These are phyloP conservation scores for Trididemnum clinides DNA, from an alignment of 23 tunicate species.

Conservation along the genomic window DNA sequence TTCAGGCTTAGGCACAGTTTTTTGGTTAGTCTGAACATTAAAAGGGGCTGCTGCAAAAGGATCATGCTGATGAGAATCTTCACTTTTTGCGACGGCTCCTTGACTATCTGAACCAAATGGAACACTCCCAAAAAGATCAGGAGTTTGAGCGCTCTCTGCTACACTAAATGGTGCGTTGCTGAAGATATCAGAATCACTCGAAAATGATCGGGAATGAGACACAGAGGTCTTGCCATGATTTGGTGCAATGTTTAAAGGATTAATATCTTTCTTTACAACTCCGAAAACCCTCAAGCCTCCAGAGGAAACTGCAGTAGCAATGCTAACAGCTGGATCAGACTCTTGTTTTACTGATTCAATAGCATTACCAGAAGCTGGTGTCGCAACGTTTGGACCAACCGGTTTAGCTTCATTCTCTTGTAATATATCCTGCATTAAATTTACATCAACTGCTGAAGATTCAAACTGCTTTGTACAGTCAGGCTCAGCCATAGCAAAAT, in stretches of 20 bases:
- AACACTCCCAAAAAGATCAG: conserved; percentile 67
- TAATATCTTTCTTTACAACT: conserved; percentile 39
- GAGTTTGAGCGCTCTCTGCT: background rate
- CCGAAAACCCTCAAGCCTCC: conserved; percentile 77
- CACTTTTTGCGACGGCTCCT: background rate
- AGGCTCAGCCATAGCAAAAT: background rate
- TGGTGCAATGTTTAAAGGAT: background rate
- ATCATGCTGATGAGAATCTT: conserved; percentile 14
- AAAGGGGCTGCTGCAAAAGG: conserved; percentile 62
- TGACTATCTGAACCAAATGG: conserved; percentile 42
- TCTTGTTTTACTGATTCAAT: background rate
- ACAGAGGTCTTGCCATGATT: background rate
- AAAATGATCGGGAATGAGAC: conserved; percentile 41
- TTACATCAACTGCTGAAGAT: conserved; percentile 19
- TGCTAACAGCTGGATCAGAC: background rate
- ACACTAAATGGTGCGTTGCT: conserved; percentile 72
- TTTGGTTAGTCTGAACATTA: background rate
- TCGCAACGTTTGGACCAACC: background rate
- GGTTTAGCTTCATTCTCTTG: background rate
- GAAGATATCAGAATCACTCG: conserved; percentile 78
- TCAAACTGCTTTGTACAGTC: background rate
- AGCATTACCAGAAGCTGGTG: background rate
- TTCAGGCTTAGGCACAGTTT: conserved; percentile 1
- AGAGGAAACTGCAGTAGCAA: conserved; percentile 43
- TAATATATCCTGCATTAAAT: conserved; percentile 26